Base-by-base conservation (phyloP, 2,797 vertebrate species). In the Alectoris magna region DNA sequence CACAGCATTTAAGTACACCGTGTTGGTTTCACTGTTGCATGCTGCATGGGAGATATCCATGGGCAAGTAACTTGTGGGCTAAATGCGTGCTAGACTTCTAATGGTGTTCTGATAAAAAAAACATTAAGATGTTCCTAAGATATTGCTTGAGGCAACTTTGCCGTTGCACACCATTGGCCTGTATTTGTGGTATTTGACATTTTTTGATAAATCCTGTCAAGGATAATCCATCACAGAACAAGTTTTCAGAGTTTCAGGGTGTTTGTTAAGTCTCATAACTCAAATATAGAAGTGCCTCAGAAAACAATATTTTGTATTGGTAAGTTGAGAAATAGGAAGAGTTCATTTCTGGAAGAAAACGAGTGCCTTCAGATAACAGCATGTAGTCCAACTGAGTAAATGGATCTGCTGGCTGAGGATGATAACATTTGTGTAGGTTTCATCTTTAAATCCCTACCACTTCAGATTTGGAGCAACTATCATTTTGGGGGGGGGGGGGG, bases 151-250 rank as follows among this genome's bases (percentile, higher is more conserved):
- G 76, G 85, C 83, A 87, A 22, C 34, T 64, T 74, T 49, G 44
- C 21, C 31, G 2, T 56, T 91, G 58, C 41, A 62, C 9, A 7
- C 64, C 6, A 1, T 60, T 95, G 84, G 70, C 91, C 87, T 91
- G 3, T 86, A 82, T 92, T 84, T 86, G 12, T 84, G 76, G 39
- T 95, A 84, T 15, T 81, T 89, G 70, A 89, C 63, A 41, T 78
- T 94, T 56, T 92, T 75, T 75, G 6, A 21, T 92, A 91, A 91
- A 76, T 73, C 41, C 59, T 93, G 82, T 85, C 60, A 71, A 60
- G 48, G 36, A 58, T 79, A 84, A 91, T 92, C 67, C 41, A 71
- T 90, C 68, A 49, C 38, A 58, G 76, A 68, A 91, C 2, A 7
- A 82, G 48, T 86, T 94, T 87, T 69, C 11, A 63, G 81, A 81